Evolutionary conservation across 1,140 invertebrate genomes (phyloP).

Genomic region (Thalassaphorura encarpata): DNA sequence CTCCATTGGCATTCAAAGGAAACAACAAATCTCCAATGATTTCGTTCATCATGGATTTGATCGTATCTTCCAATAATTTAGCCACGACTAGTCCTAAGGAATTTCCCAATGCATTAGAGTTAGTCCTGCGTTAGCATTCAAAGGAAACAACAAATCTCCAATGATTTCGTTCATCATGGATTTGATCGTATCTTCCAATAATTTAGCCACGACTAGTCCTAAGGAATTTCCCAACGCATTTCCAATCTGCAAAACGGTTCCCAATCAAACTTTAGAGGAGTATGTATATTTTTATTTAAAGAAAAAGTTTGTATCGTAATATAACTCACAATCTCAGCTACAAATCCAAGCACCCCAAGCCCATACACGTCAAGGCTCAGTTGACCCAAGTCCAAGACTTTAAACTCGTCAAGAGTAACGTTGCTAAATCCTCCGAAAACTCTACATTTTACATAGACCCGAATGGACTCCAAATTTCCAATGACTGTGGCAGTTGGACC

Average conservation of each 20-base stretch:
- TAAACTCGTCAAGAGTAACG: background rate
- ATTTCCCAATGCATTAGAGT: no score
- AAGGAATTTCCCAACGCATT: conserved; percentile 19
- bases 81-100: conserved; percentile 22
- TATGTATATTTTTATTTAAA: no score
- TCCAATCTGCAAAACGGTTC: conserved; percentile 7
- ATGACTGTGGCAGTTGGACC: background rate
- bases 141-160: no score
- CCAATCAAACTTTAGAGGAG: background rate
- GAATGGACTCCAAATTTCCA: background rate
- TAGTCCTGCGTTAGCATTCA: no score
- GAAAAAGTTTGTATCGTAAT: background rate
- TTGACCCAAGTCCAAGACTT: background rate
- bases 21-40: background rate
- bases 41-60: background rate
- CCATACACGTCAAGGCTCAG: background rate
- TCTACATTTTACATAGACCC: background rate
- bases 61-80: background rate
- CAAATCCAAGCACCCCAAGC: background rate
- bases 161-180: background rate
- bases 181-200: background rate
- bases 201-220: conserved; percentile 21
- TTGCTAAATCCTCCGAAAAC: background rate
- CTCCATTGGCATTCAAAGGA: no score
- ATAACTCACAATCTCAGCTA: background rate